Evolutionary conservation across 2,888 invertebrate species (phyloP).

Genomic region (Euproctis similis): DNA sequence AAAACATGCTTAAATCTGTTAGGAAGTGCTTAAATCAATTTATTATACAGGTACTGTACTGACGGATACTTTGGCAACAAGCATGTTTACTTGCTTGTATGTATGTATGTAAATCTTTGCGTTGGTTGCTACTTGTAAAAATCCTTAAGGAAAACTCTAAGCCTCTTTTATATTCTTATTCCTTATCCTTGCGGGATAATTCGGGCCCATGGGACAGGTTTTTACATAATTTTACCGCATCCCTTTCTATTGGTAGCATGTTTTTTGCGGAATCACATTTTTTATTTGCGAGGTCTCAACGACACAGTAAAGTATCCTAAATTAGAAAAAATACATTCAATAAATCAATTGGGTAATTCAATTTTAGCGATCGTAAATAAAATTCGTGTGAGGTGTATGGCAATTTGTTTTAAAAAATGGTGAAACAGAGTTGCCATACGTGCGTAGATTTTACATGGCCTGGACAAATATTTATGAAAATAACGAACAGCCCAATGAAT

Average conservation of each 20-base stretch:
- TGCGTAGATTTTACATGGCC: too few relatives aligned
- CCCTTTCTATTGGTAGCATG: slow-evolving; percentile 49
- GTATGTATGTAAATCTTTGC: slow-evolving; percentile 67
- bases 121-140: slow-evolving; percentile 62
- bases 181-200: slow-evolving; percentile 71
- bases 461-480: too few relatives aligned
- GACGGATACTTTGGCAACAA: slow-evolving; percentile 53
- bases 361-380: slow-evolving; percentile 60
- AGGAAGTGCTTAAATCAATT: slow-evolving; percentile 72
- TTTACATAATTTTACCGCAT: slow-evolving; percentile 69
- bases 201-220: slow-evolving; percentile 69
- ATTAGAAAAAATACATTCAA: slow-evolving; percentile 63
- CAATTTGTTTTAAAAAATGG: slow-evolving; percentile 64
- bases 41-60: slow-evolving; percentile 69
- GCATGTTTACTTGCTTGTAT: slow-evolving; percentile 57
- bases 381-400: slow-evolving; percentile 51
- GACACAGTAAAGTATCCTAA: slow-evolving; percentile 41
- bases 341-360: slow-evolving; percentile 58
- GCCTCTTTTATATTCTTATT: slow-evolving; percentile 72
- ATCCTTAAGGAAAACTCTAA: slow-evolving; percentile 65
- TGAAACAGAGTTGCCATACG: too few relatives aligned
- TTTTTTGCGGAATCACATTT: slow-evolving; percentile 40
- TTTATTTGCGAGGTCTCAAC: slow-evolving; percentile 39
- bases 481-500: too few relatives aligned
- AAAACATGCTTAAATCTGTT: slow-evolving; percentile 70